Percentiles rank a stretch among this genome's conserved stretches.
phyloP scores from a whole-genome alignment of 2,888 invertebrate species.

The Oeneis ivallda region DNA sequence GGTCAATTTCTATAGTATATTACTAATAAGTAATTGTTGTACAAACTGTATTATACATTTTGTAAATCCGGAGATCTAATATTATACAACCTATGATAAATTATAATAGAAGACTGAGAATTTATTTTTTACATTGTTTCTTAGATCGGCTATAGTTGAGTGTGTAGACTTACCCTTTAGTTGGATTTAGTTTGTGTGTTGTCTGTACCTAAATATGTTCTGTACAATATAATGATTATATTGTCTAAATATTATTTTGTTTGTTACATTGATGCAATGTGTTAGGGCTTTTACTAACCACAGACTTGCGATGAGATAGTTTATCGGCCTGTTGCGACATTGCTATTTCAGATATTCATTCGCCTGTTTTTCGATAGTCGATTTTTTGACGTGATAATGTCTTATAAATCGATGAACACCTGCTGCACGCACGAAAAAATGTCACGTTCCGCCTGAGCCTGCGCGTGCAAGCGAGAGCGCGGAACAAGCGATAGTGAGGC shows the following conservation, averaged over 20 bases:
- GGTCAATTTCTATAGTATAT: conserved; percentile 51
- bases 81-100: conserved; percentile 59
- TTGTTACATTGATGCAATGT: neutral
- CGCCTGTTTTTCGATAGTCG: too few relatives aligned
- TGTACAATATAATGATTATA: conserved; percentile 16
- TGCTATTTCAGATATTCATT: too few relatives aligned
- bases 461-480: too few relatives aligned
- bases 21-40: conserved; percentile 47
- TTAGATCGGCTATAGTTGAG: conserved; percentile 50
- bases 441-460: too few relatives aligned
- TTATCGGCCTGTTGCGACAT: too few relatives aligned
- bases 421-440: too few relatives aligned
- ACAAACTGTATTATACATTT: conserved; percentile 66
- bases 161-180: conserved; percentile 18
- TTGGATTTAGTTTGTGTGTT: conserved; percentile 35
- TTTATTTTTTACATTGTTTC: conserved; percentile 67
- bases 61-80: conserved; percentile 67
- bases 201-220: neutral
- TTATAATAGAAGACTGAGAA: conserved; percentile 78
- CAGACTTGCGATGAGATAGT: neutral
- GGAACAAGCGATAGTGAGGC: too few relatives aligned
- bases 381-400: too few relatives aligned
- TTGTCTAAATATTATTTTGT: neutral
- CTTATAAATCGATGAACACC: too few relatives aligned
- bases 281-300: neutral